These are phyloP conservation scores for Eulemur rubriventer DNA, from an alignment of 2,797 vertebrate species.

Conservation along the genomic window DNA sequence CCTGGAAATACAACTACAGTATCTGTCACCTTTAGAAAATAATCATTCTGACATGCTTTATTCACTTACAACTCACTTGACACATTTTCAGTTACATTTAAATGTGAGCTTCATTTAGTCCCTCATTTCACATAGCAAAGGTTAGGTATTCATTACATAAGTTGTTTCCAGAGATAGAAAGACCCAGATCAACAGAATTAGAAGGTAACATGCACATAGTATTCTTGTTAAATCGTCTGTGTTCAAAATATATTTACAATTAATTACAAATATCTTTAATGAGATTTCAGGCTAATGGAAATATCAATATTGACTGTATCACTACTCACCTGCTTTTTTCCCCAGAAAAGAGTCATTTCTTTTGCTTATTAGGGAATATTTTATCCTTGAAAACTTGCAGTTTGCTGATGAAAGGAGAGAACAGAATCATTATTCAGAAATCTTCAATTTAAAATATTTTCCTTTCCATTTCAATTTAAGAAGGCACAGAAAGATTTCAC, in stretches of 20 bases:
- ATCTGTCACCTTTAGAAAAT: conserved; percentile 57
- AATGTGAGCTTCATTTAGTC: conserved; percentile 67
- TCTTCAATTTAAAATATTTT: conserved; percentile 55
- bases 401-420: conserved; percentile 6
- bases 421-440: conserved; percentile 57
- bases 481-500: conserved; percentile 3
- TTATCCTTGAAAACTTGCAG: conserved; percentile 32
- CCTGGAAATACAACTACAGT: conserved; percentile 58
- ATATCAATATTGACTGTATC: conserved; percentile 56
- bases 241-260: conserved; percentile 72
- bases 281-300: conserved; percentile 62
- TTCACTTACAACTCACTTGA: conserved; percentile 71
- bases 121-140: conserved; percentile 57
- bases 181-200: conserved; percentile 66
- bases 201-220: not conserved
- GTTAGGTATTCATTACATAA: conserved; percentile 53
- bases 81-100: conserved; percentile 68
- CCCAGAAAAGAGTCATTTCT: conserved; percentile 9
- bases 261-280: conserved; percentile 62
- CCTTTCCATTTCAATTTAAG: conserved; percentile 49
- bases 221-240: conserved; percentile 70
- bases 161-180: conserved; percentile 63
- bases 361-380: conserved; percentile 12
- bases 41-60: conserved; percentile 56
- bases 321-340: not conserved